phyloP scores from a whole-genome alignment of 1,140 invertebrate genomes.

The Adoxophyes honmai region DNA sequence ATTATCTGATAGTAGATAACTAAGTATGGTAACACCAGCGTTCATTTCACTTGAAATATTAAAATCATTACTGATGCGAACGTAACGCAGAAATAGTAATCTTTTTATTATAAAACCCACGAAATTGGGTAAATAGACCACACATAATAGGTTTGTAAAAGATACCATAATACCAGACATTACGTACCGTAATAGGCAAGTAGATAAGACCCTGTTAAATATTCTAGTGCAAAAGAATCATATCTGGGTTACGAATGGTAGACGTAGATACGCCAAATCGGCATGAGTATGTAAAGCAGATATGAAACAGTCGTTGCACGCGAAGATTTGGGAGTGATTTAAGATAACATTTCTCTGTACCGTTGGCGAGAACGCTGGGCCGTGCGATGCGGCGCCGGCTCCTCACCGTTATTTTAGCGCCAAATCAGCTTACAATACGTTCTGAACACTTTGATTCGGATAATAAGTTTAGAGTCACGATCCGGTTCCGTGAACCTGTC shows the following conservation, averaged over 20 bases:
- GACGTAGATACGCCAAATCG: neutral
- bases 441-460: conserved; percentile 59
- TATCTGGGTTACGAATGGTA: neutral
- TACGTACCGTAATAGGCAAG: neutral
- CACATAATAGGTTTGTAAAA: neutral
- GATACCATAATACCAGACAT: neutral
- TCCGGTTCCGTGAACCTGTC: conserved; percentile 54
- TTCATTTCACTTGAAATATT: no score
- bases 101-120: no score
- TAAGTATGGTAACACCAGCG: no score
- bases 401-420: conserved; percentile 58
- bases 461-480: conserved; percentile 72
- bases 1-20: no score
- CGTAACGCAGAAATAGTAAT: no score
- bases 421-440: conserved; percentile 70
- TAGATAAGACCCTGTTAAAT: no score
- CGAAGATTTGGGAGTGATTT: conserved; percentile 49
- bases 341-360: conserved; percentile 60
- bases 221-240: no score
- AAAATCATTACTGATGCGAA: no score
- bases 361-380: conserved; percentile 56
- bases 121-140: neutral
- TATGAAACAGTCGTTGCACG: conserved; percentile 16
- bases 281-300: neutral
- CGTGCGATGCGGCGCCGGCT: conserved; percentile 25